Evolutionary conservation across 2,888 invertebrate species (phyloP).

Genomic region (Ormia ochracea): DNA sequence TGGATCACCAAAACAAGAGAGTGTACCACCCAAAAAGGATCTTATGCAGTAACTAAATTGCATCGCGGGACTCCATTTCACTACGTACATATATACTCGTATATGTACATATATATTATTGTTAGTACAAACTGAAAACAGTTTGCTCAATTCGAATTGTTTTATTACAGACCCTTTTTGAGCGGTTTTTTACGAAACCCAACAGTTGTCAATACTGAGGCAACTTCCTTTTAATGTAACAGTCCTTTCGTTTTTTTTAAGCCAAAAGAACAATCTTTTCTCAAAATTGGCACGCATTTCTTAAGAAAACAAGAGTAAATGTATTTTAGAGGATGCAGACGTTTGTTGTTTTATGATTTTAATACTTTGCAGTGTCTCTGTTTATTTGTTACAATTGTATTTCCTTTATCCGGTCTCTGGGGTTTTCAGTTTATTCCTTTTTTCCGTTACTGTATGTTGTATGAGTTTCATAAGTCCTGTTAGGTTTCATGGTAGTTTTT

Average conservation of each 20-base stretch:
- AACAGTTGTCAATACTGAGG: not conserved
- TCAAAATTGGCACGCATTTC: slow-evolving; percentile 28
- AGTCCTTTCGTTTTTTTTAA: not conserved
- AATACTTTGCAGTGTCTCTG: not conserved
- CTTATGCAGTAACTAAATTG: no score
- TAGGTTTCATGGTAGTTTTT: slow-evolving; percentile 7
- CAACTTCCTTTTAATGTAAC: not conserved
- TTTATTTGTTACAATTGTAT: slow-evolving; percentile 30
- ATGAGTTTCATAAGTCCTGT: not conserved
- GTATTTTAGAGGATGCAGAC: slow-evolving; percentile 3
- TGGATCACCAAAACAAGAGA: no score
- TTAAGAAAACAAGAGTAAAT: slow-evolving; percentile 23
- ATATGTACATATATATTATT: no score
- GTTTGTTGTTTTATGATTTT: not conserved
- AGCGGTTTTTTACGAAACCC: no score
- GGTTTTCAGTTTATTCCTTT: not conserved
- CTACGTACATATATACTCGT: no score
- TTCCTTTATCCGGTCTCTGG: slow-evolving; percentile 21
- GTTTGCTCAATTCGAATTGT: no score
- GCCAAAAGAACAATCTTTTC: not conserved
- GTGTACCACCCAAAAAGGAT: no score
- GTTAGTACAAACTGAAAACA: no score
- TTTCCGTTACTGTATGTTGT: slow-evolving; percentile 10
- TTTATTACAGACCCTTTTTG: no score
- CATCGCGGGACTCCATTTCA: no score